Evolutionary conservation across 1,140 invertebrate genomes (phyloP).

Genomic region (Macrotrachela quadricornifera): DNA sequence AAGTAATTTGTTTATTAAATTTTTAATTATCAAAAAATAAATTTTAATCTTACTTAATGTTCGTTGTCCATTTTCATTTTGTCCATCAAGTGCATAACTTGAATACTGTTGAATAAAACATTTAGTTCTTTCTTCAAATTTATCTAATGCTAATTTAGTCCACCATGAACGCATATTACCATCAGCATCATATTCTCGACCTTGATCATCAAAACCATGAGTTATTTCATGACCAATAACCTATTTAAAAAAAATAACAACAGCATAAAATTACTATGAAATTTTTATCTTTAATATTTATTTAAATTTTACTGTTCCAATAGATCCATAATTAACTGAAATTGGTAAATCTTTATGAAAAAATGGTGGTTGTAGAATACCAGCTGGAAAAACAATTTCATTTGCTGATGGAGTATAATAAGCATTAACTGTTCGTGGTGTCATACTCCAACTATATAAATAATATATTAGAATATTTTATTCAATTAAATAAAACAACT

Average conservation of each 20-base stretch:
- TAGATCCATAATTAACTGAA: slow-evolving; percentile 4
- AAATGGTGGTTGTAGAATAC: slow-evolving; percentile 44
- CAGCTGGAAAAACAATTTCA: slow-evolving; percentile 39
- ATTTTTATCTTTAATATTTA: not conserved
- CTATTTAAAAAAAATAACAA: no score
- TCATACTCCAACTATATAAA: slow-evolving; percentile 32
- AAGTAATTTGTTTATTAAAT: no score
- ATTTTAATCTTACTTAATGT: not conserved
- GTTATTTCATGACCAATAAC: slow-evolving; percentile 9
- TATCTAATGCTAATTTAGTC: slow-evolving; percentile 15
- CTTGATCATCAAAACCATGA: slow-evolving; percentile 8
- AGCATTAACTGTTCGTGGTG: slow-evolving; percentile 25
- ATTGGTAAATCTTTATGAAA: slow-evolving; percentile 22
- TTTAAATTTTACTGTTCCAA: not conserved
- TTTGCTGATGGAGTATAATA: slow-evolving; percentile 28
- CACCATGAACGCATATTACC: slow-evolving; percentile 30
- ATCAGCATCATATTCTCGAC: slow-evolving; percentile 18
- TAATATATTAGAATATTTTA: slow-evolving; percentile 8
- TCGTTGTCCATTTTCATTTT: not conserved
- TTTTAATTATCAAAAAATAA: not conserved
- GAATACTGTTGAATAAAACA: slow-evolving; percentile 21
- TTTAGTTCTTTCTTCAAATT: slow-evolving; percentile 13
- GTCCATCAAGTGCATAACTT: slow-evolving; percentile 12
- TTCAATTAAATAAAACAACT: slow-evolving; percentile 10
- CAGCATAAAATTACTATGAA: no score